Evolutionary conservation across 2,888 invertebrate genomes (phyloP), one percentile per base, ranked within the genome.

Genomic region (Lissocephala sabroskyi): DNA sequence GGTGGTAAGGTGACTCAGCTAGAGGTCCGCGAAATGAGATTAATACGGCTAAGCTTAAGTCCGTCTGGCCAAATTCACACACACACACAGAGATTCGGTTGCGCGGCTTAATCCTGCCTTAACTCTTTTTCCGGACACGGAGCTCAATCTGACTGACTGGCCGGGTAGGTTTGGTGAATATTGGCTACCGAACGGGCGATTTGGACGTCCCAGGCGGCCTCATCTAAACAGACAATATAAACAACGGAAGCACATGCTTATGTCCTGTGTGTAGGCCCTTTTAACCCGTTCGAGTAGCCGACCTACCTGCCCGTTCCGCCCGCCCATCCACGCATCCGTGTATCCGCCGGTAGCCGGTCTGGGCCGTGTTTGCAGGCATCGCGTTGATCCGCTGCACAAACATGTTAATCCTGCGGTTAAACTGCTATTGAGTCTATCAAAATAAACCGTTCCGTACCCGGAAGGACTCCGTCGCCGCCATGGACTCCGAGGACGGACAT

Each of bases 361-460:
- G 26, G 39, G 50, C 54, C 49, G 37, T 75, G 74, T 76, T 66
- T 73, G 66, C 65, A 66, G 56, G 68, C 56, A 46, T 45, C 56
- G 65, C 68, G 65, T 58, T 76, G 66, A 73, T 75, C 71, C 75
- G 63, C 52, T 67, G 64, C 61, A 73, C 65, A 79, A 79, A 79
- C 77, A 79, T 65, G 76, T 75, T 82, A 81, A 82, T 82, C 80
- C 80, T 82, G 82, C 74, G 82, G 81, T 82, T 80, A 77, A 75
- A 79, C 70, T 77, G 66, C 71, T 70, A 80, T 80, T 76, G 79
- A 79, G 77, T 67, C 62, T 57, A 76, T 76, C 73, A 75, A 80
- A 80, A 80, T 79, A 80, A 61, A 65, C 56, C 59, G 45, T 39
- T 40, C 39, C 42, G 49, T 67, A 70, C 62, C 58, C 70, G 62